Conservation (phyloP, 2,888 invertebrate genomes). For the Hydrotaea cyrtoneurina region DNA sequence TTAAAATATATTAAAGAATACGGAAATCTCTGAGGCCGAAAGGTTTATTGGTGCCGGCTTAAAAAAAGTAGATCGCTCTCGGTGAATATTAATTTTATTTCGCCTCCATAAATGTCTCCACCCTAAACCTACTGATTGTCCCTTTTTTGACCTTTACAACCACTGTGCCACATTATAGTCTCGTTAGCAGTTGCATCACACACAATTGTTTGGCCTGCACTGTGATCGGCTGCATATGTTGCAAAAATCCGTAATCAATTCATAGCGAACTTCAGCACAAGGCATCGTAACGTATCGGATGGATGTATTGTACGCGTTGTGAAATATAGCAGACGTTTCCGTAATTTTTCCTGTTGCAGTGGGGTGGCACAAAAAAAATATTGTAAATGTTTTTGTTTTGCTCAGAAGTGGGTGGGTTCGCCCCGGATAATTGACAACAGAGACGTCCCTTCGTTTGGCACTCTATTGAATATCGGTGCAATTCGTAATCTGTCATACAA, state of each 20-base stretch:
- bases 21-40: no score
- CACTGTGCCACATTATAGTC: background rate
- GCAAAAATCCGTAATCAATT: background rate
- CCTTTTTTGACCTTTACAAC: background rate
- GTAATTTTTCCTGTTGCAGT: background rate
- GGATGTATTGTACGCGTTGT: background rate
- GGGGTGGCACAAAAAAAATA: slow-evolving; percentile 31
- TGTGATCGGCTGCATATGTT: slow-evolving; percentile 27
- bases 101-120: no score
- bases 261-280: background rate
- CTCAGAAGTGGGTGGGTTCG: background rate
- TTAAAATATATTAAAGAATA: no score
- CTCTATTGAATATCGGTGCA: no score
- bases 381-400: slow-evolving; percentile 25
- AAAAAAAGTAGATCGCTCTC: no score
- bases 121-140: no score
- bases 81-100: no score
- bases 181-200: background rate
- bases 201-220: background rate
- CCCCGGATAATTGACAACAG: background rate
- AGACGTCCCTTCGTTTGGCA: background rate
- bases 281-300: background rate
- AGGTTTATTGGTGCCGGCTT: no score
- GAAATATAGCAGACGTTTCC: background rate
- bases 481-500: background rate